Evolutionary conservation across 92 coral and sea anemone species (phyloP).

Genomic region (Epizoanthus fatuus): DNA sequence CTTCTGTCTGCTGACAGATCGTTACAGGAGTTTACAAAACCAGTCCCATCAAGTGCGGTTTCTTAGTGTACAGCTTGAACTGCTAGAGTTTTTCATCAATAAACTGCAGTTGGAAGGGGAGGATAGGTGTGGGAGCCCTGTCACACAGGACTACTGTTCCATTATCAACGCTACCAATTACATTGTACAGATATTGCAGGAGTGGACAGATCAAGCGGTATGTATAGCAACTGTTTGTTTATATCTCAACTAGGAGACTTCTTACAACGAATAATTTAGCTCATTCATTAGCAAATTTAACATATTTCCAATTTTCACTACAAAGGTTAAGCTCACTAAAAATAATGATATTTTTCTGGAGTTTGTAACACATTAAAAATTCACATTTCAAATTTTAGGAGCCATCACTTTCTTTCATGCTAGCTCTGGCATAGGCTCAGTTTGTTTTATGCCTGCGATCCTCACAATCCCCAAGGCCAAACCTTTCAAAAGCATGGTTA

Average conservation of each 20-base stretch:
- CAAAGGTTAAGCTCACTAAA: no score
- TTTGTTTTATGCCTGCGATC: no score
- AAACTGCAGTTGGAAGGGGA: slow-evolving; percentile 74
- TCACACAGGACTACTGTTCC: slow-evolving; percentile 79
- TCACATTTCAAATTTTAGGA: no score
- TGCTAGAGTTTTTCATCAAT: slow-evolving; percentile 76
- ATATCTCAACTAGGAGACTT: background rate
- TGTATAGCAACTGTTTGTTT: background rate
- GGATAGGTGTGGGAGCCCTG: slow-evolving; percentile 63
- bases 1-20: slow-evolving; percentile 61
- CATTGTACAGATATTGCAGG: slow-evolving; percentile 83
- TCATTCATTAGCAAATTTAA: background rate
- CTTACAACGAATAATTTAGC: background rate
- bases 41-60: slow-evolving; percentile 74
- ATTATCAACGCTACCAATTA: slow-evolving; percentile 88
- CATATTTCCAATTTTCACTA: no score
- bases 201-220: slow-evolving; percentile 98
- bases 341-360: no score
- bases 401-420: no score
- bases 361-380: no score
- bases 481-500: no score
- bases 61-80: slow-evolving; percentile 85
- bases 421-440: no score
- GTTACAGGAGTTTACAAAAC: slow-evolving; percentile 83
- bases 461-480: no score